phyloP scores from a whole-genome alignment of 2,113 vertebrate species.

The Oxyura jamaicensis region DNA sequence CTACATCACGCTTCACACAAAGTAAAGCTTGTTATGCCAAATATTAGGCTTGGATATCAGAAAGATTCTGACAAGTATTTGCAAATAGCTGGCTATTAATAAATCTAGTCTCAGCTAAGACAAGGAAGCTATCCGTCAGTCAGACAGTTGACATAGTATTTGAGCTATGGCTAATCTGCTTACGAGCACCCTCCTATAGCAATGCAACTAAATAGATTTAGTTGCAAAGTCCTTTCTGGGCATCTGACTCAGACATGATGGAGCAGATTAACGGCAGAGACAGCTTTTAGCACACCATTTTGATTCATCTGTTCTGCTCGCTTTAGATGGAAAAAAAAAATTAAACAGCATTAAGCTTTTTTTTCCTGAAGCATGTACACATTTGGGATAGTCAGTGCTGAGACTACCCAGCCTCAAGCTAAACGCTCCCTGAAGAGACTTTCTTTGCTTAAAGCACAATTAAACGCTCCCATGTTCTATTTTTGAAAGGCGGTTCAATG shows the following conservation, averaged over 20 bases:
- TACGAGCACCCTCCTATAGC: conserved; percentile 1
- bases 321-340: background rate
- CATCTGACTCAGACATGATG: conserved; percentile 54
- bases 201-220: conserved; percentile 31
- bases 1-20: background rate
- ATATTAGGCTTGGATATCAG: background rate
- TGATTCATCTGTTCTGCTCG: background rate
- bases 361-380: accelerated
- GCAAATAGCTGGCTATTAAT: background rate
- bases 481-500: background rate
- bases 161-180: conserved; percentile 48
- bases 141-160: background rate
- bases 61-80: background rate
- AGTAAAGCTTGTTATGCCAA: background rate
- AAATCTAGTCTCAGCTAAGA: background rate
- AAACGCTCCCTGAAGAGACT: background rate
- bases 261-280: conserved; percentile 54
- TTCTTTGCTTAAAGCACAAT: background rate
- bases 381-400: background rate
- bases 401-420: accelerated
- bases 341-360: background rate
- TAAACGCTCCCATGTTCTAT: background rate
- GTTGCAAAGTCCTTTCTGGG: conserved; percentile 52
- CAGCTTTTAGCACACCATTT: conserved; percentile 2
- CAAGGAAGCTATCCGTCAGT: background rate